phyloP scores from a whole-genome alignment of 2,888 invertebrate genomes.

The Platycheirus rosarum region DNA sequence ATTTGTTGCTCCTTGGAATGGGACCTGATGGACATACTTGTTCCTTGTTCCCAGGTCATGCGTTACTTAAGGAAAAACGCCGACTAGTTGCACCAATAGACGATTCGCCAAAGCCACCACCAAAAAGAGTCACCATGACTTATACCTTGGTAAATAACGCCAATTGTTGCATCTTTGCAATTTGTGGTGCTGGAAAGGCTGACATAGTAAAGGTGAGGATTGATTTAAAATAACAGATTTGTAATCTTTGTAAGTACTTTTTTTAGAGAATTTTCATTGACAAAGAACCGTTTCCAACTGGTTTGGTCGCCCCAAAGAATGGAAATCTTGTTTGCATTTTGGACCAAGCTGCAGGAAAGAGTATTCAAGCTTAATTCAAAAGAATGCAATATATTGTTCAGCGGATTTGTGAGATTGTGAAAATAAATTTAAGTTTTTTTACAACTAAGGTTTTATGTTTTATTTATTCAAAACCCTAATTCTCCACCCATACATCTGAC shows the following conservation, averaged over 20 bases:
- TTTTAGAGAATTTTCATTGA: conserved; percentile 90
- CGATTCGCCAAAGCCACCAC: conserved; percentile 98
- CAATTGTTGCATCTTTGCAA: conserved; percentile 91
- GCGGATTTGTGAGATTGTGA: too few species aligned
- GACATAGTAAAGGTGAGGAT: conserved; percentile 92
- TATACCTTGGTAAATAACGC: conserved; percentile 95
- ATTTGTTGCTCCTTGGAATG: conserved; percentile 95
- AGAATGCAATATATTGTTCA: background rate
- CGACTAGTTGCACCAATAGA: conserved; percentile 91
- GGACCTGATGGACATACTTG: conserved; percentile 99
- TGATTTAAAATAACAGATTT: too few species aligned
- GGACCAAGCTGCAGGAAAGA: conserved; percentile 84
- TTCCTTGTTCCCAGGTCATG: conserved; percentile 95
- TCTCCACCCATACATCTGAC: too few species aligned
- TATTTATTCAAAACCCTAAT: too few species aligned
- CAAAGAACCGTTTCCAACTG: conserved; percentile 90
- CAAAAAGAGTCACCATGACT: conserved; percentile 94
- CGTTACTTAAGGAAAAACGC: conserved; percentile 85
- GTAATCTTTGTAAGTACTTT: too few species aligned
- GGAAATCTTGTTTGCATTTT: conserved; percentile 88
- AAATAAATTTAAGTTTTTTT: conserved; percentile 39
- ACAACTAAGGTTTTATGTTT: too few species aligned
- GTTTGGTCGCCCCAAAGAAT: conserved; percentile 87
- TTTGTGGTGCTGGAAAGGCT: conserved; percentile 93
- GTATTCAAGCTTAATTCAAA: background rate